These are phyloP conservation scores for Mamestra brassicae DNA, from an alignment of 2,888 invertebrate genomes.

Conservation along the genomic window DNA sequence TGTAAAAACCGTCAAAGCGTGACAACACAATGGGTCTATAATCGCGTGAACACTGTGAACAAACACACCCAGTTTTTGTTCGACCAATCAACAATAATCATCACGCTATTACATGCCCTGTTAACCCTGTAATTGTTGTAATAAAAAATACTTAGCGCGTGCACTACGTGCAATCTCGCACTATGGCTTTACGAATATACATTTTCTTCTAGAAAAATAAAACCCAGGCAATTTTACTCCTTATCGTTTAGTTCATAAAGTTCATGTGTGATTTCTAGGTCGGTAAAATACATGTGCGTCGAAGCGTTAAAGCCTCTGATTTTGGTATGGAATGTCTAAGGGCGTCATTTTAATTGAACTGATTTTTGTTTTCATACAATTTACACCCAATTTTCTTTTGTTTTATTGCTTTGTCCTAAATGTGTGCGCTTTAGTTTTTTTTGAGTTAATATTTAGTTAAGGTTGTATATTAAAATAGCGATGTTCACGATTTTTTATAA, in stretches of 20 bases:
- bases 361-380: constrained; percentile 76
- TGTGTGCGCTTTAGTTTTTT: constrained; percentile 16
- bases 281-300: constrained; percentile 57
- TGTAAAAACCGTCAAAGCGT: constrained; percentile 47
- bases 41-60: constrained; percentile 34
- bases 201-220: neutral
- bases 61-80: constrained; percentile 75
- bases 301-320: constrained; percentile 75
- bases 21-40: constrained; percentile 59
- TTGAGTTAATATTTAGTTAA: neutral
- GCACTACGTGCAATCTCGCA: constrained; percentile 70
- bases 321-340: constrained; percentile 77
- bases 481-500: neutral
- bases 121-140: constrained; percentile 81
- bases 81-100: constrained; percentile 78
- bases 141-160: constrained; percentile 78
- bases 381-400: constrained; percentile 76
- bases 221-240: constrained; percentile 41
- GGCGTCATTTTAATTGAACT: constrained; percentile 79
- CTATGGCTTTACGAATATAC: constrained; percentile 56
- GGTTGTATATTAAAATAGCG: constrained; percentile 2
- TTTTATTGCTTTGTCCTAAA: constrained; percentile 41
- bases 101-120: constrained; percentile 80
- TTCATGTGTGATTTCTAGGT: constrained; percentile 1
- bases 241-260: constrained; percentile 29